Percentiles rank a stretch among this genome's conserved stretches.
These are phyloP conservation scores for Percopsis transmontana DNA, from an alignment of 2,113 vertebrate genomes.

Conservation along the genomic window DNA sequence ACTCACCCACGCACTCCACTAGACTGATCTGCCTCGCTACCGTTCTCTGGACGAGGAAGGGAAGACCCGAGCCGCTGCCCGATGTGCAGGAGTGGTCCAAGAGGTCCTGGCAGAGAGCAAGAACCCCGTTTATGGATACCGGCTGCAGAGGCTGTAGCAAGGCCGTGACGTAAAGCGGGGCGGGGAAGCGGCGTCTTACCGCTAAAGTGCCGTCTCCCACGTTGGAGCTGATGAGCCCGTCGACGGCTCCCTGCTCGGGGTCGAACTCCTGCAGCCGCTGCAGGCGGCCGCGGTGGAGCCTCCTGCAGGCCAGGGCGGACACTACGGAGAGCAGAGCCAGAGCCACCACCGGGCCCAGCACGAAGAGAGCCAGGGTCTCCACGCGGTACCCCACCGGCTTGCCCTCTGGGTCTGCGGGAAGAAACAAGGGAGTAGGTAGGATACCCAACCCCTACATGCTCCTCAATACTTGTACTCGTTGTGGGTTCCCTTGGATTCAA, in stretches of 20 bases:
- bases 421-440: not conserved
- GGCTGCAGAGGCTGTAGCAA: too few relatives aligned
- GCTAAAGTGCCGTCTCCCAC: conserved; percentile 81
- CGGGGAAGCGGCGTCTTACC: too few relatives aligned
- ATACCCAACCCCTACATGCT: too few relatives aligned
- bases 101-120: conserved; percentile 83
- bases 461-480: too few relatives aligned
- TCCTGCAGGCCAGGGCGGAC: conserved; percentile 71
- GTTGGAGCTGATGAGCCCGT: conserved; percentile 80
- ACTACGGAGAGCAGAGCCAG: conserved; percentile 70
- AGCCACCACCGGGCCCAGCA: conserved; percentile 67
- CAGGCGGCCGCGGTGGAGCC: conserved; percentile 72
- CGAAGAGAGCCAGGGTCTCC: conserved; percentile 73
- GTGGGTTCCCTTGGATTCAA: too few relatives aligned
- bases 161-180: too few relatives aligned
- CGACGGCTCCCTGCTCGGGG: conserved; percentile 75
- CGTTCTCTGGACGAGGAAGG: conserved; percentile 96
- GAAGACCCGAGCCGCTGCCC: conserved; percentile 95
- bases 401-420: conserved; percentile 61
- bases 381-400: conserved; percentile 69
- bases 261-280: conserved; percentile 76
- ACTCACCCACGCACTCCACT: conserved; percentile 93
- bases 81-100: conserved; percentile 97
- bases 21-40: conserved; percentile 97
- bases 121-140: conserved; percentile 28